Conservation (phyloP, 1,140 invertebrate species). For the Calephelis nemesis region DNA sequence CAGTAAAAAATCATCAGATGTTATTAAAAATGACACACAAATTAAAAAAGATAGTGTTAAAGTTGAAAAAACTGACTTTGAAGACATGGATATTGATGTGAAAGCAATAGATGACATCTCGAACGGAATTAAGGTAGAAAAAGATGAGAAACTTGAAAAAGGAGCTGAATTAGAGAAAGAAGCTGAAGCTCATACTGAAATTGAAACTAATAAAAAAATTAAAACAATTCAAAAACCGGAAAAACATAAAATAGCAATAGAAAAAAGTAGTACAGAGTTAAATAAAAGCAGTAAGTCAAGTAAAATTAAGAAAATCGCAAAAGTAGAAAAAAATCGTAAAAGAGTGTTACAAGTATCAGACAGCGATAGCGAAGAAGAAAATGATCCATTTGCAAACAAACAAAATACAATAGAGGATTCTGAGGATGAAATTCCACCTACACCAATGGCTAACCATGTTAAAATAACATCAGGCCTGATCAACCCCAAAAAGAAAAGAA, state of each 20-base stretch:
- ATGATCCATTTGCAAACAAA: slow-evolving; percentile 55
- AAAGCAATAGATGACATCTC: slow-evolving; percentile 22
- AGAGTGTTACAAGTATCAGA: slow-evolving; percentile 64
- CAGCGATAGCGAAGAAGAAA: slow-evolving; percentile 67
- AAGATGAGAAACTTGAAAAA: slow-evolving; percentile 9
- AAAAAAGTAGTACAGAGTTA: not conserved
- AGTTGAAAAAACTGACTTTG: slow-evolving; percentile 27
- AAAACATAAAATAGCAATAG: slow-evolving; percentile 36
- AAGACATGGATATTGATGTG: slow-evolving; percentile 27
- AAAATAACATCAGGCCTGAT: slow-evolving; percentile 66
- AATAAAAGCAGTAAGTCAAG: slow-evolving; percentile 25
- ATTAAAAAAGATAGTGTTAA: slow-evolving; percentile 30
- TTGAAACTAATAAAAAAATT: slow-evolving; percentile 25
- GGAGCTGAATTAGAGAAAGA: slow-evolving; percentile 17
- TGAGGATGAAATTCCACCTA: slow-evolving; percentile 74
- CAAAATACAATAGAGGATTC: slow-evolving; percentile 43
- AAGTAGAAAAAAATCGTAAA: slow-evolving; percentile 68
- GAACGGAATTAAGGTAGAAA: slow-evolving; percentile 25
- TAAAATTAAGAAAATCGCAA: slow-evolving; percentile 55
- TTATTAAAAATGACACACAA: slow-evolving; percentile 22
- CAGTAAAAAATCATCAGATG: slow-evolving; percentile 35
- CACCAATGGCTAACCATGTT: slow-evolving; percentile 53
- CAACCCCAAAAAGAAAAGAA: slow-evolving; percentile 68
- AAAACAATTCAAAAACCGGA: slow-evolving; percentile 25
- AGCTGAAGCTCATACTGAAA: slow-evolving; percentile 18